phyloP scores from a whole-genome alignment of 23 tunicate species.

The Ascidia mentula region DNA sequence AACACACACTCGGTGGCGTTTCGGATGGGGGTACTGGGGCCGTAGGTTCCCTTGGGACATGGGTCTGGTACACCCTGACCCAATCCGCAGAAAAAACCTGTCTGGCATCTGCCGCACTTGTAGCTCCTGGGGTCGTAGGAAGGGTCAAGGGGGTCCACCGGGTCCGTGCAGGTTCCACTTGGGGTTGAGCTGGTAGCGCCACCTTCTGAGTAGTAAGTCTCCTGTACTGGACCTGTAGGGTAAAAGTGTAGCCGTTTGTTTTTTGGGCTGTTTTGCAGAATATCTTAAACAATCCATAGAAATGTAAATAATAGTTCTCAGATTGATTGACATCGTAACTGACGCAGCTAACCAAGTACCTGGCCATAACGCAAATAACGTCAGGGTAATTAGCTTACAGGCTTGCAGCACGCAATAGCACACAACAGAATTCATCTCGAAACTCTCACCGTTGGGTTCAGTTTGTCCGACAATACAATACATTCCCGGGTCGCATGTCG shows the following conservation, averaged over 20 bases:
- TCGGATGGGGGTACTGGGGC: conserved; percentile 14
- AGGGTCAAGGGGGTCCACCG: background rate
- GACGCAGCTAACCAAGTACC: no score
- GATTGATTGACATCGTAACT: no score
- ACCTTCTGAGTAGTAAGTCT: conserved; percentile 58
- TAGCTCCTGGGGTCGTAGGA: conserved; percentile 6
- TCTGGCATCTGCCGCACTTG: conserved; percentile 74
- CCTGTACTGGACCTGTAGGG: conserved; percentile 40
- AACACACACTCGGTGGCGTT: conserved; percentile 22
- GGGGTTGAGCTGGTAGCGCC: conserved; percentile 49
- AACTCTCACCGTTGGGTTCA: conserved; percentile 69
- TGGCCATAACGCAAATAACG: no score
- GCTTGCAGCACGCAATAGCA: no score
- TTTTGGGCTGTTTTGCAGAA: no score
- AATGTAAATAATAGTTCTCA: no score
- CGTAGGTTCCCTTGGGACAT: conserved; percentile 81
- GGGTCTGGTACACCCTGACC: conserved; percentile 29
- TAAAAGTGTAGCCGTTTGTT: no score
- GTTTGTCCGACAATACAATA: conserved; percentile 55
- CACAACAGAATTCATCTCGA: no score
- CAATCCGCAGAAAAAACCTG: conserved; percentile 65
- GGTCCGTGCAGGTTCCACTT: conserved; percentile 1
- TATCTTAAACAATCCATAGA: no score
- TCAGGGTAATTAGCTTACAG: no score
- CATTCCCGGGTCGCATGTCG: conserved; percentile 68